Base-by-base conservation (phyloP, 2,797 vertebrate genomes). In the Perdix hodgsoniae region DNA sequence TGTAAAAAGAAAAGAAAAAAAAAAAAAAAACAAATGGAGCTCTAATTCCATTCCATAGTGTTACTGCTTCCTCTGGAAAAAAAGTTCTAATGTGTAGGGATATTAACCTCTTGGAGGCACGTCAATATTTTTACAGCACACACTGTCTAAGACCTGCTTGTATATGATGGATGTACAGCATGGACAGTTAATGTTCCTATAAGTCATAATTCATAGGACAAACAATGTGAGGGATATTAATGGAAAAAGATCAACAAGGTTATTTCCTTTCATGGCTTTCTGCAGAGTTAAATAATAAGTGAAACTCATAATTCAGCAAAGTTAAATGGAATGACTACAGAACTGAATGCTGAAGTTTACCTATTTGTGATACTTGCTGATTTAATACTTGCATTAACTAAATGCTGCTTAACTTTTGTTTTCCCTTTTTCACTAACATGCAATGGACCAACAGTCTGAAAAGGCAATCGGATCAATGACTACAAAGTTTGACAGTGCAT, bases 291-390 rank as follows among this genome's bases (percentile, higher is more conserved):
- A 93, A 92, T 93, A 93, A 91, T 91, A 93, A 77, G 31, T 72
- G 59, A 96, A 96, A 96, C 63, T 81, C 92, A 92, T 85, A 96
- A 93, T 95, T 96, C 92, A 93, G 89, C 91, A 94, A 71, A 91
- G 56, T 90, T 88, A 77, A 87, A 64, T 90, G 85, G 76, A 94
- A 91, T 24, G 60, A 84, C 42, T 72, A 50, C 39, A 91, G 61
- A 89, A 84, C 44, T 69, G 42, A 91, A 77, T 10, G 1, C 29
- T 76, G 50, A 87, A 78, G 21, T 24, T 88, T 88, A 80, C 54
- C 31, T 88, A 10, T 56, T 52, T 74, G 42, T 39, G 60, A 80
- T 63, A 78, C 49, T 75, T 76, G 22, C 70, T 87, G 29, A 79
- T 40, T 10, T 39, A 42, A 40, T 3, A 3, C 22, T 80, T 83